Evolutionary conservation across 30 jellyfish, hydroid and myxozoan species (phyloP).

Genomic region (Clytia hemisphaerica): DNA sequence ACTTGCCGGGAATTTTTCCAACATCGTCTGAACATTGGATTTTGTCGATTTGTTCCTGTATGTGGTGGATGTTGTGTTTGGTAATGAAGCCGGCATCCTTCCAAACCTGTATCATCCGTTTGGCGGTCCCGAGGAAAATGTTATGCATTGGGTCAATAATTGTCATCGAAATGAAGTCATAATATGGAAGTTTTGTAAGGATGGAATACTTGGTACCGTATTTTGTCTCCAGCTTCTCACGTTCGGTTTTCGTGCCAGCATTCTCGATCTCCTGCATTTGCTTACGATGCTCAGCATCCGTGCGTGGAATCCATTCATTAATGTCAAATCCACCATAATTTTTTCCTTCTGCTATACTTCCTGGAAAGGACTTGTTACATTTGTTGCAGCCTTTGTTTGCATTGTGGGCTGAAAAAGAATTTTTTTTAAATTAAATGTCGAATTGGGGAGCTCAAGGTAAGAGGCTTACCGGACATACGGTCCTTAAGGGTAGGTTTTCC

Average conservation of each 20-base stretch:
- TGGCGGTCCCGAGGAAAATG: slow-evolving; percentile 4
- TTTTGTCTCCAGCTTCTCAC: background rate
- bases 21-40: background rate
- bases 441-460: no score
- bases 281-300: slow-evolving; percentile 10
- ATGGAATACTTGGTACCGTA: slow-evolving; percentile 21
- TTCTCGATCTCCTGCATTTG: slow-evolving; percentile 11
- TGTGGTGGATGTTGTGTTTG: background rate
- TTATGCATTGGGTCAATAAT: slow-evolving; percentile 35
- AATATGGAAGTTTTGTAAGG: slow-evolving; percentile 20
- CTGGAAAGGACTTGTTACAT: slow-evolving; percentile 27
- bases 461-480: no score
- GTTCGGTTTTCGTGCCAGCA: background rate
- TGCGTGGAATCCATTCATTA: slow-evolving; percentile 16
- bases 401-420: no score
- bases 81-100: background rate
- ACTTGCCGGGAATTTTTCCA: slow-evolving; percentile 3
- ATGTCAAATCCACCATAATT: slow-evolving; percentile 22
- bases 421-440: no score
- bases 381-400: slow-evolving; percentile 27
- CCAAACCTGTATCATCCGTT: background rate
- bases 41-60: background rate
- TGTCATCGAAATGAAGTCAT: slow-evolving; percentile 7
- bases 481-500: no score
- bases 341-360: background rate